These are phyloP conservation scores for Morphnarchus princeps DNA, from an alignment of 2,113 vertebrate genomes.

Conservation along the genomic window DNA sequence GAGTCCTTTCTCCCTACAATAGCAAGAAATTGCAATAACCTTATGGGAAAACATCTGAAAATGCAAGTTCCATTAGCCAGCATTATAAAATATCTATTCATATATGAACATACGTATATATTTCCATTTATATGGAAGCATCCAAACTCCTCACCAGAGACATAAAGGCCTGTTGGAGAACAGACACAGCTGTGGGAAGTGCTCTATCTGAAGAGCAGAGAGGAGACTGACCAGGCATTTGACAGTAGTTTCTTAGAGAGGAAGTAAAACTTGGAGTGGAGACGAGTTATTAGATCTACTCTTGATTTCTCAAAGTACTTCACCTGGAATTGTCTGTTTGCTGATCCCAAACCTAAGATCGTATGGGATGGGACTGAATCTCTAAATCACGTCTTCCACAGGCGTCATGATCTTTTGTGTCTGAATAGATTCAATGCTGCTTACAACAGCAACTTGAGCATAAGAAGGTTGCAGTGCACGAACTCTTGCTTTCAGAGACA, in stretches of 20 bases:
- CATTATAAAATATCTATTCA: not conserved
- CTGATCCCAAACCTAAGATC: not conserved
- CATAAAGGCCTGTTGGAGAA: not conserved
- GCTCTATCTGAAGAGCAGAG: not conserved
- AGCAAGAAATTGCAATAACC: not conserved
- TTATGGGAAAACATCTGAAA: not conserved
- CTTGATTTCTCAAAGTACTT: not conserved
- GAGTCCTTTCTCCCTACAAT: not conserved
- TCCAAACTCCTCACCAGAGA: not conserved
- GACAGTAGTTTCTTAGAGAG: not conserved
- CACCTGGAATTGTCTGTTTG: not conserved
- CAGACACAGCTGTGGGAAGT: not conserved
- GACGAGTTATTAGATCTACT: not conserved
- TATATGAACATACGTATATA: rapidly evolving
- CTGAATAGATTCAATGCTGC: not conserved
- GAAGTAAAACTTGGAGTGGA: not conserved
- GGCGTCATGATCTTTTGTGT: not conserved
- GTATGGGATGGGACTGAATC: not conserved
- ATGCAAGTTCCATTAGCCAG: not conserved
- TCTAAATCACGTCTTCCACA: not conserved
- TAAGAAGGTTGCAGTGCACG: too few species aligned
- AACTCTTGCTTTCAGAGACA: not conserved
- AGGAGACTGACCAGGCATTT: not conserved
- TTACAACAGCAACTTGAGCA: not conserved
- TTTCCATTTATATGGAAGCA: not conserved